phyloP scores from a whole-genome alignment of 2,797 vertebrate species.

The Notoglanidium macrostoma region DNA sequence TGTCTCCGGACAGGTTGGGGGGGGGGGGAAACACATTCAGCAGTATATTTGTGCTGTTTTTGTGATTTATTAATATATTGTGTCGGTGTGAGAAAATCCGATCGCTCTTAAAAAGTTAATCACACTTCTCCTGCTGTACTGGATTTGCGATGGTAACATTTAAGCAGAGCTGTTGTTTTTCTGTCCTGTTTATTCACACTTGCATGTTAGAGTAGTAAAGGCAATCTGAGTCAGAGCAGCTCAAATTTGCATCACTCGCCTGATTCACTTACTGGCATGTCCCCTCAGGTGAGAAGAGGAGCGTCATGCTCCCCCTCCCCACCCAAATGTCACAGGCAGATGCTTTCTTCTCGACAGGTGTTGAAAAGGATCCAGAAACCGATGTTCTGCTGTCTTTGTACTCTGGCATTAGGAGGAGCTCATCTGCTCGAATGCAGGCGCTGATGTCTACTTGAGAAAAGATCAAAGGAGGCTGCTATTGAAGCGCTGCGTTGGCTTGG shows the following conservation, averaged over 20 bases:
- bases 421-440: conserved; percentile 4
- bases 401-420: conserved; percentile 9
- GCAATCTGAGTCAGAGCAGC: conserved; percentile 41
- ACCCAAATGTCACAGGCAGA: conserved; percentile 30
- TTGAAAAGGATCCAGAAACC: conserved; percentile 47
- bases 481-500: conserved; percentile 27
- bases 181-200: conserved; percentile 17
- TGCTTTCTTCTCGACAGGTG: conserved; percentile 47
- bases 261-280: conserved; percentile 40
- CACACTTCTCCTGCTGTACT: background rate
- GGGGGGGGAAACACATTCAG: too few species aligned
- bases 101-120: background rate
- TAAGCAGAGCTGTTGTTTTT: background rate
- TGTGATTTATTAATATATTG: background rate
- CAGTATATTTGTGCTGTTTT: background rate
- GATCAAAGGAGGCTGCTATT: conserved; percentile 50
- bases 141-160: conserved; percentile 3
- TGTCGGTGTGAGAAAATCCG: background rate
- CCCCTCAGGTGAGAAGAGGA: conserved; percentile 48
- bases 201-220: conserved; percentile 28
- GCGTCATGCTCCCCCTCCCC: conserved; percentile 6
- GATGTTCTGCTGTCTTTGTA: conserved; percentile 50
- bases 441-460: conserved; percentile 33
- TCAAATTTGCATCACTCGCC: conserved; percentile 40
- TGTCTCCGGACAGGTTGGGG: background rate